phyloP scores from a whole-genome alignment of 2,797 vertebrate genomes.

The Macrochelys suwanniensis region DNA sequence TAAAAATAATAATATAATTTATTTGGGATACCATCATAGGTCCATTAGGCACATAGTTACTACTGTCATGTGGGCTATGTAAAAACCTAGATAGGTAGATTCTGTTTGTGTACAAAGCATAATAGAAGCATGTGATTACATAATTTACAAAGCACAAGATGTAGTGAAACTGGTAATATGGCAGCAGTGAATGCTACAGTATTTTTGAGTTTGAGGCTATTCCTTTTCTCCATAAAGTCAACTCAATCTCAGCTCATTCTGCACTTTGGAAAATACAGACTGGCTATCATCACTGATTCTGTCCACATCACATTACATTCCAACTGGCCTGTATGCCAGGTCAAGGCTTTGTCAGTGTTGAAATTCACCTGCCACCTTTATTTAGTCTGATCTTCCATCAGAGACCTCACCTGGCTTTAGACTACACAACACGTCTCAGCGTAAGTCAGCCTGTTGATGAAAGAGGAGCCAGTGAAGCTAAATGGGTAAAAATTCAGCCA shows the following conservation, averaged over 20 bases:
- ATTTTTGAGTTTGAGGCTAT: background rate
- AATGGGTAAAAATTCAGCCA: slow-evolving; percentile 12
- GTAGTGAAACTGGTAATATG: background rate
- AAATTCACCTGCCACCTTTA: background rate
- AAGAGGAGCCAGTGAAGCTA: slow-evolving; percentile 48
- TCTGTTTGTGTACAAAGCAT: background rate
- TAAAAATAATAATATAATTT: background rate
- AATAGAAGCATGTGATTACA: background rate
- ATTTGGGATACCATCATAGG: background rate
- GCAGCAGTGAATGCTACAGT: background rate
- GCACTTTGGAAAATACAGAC: background rate
- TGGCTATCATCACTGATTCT: background rate
- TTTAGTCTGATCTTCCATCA: background rate
- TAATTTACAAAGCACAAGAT: background rate
- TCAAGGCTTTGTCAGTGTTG: background rate
- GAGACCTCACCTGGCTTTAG: slow-evolving; percentile 26
- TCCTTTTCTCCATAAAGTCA: background rate
- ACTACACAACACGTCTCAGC: background rate
- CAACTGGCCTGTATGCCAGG: accelerated
- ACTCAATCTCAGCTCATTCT: background rate
- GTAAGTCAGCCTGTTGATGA: slow-evolving; percentile 11
- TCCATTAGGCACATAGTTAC: background rate
- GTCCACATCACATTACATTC: too few species aligned
- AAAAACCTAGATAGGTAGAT: background rate
- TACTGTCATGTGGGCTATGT: background rate